Conservation (phyloP, 2,888 invertebrate genomes). For the Scaptomyza caliginosa region DNA sequence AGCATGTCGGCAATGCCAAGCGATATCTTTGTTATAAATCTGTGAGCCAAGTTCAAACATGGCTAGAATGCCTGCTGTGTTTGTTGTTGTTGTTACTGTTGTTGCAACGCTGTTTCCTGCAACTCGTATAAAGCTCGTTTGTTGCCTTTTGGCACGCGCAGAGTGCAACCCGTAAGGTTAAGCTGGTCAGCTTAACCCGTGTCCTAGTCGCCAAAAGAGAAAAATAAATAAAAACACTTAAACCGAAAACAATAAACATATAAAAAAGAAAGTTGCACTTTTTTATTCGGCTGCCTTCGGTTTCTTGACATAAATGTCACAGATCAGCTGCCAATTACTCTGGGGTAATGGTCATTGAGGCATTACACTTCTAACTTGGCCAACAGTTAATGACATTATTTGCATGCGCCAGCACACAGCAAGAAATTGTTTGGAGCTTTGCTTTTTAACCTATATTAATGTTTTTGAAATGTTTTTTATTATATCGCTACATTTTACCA, state of each 20-base stretch:
- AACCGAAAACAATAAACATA: conserved; percentile 1
- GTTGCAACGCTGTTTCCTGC: conserved; percentile 59
- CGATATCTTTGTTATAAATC: conserved; percentile 83
- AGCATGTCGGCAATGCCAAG: conserved; percentile 72
- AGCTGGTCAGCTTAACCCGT: conserved; percentile 70
- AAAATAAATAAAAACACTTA: conserved; percentile 8
- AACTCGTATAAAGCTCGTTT: conserved; percentile 77
- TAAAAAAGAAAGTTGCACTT: conserved; percentile 31
- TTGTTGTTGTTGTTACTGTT: conserved; percentile 59
- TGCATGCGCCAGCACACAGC: conserved; percentile 30
- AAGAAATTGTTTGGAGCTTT: not conserved
- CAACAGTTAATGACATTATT: conserved; percentile 57
- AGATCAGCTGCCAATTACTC: conserved; percentile 53
- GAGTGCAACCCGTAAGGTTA: conserved; percentile 69
- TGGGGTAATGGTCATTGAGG: not conserved
- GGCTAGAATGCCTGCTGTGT: conserved; percentile 68
- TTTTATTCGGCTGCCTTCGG: conserved; percentile 8
- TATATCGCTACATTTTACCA: too few relatives aligned
- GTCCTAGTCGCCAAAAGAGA: conserved; percentile 13
- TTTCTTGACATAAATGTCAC: conserved; percentile 51
- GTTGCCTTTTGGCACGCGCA: conserved; percentile 79
- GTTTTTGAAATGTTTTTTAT: not conserved
- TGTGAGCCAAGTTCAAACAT: conserved; percentile 76
- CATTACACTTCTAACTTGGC: conserved; percentile 33
- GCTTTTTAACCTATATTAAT: not conserved